Evolutionary conservation across 2,888 invertebrate species (phyloP).

Genomic region (Luffia ferchaultella): DNA sequence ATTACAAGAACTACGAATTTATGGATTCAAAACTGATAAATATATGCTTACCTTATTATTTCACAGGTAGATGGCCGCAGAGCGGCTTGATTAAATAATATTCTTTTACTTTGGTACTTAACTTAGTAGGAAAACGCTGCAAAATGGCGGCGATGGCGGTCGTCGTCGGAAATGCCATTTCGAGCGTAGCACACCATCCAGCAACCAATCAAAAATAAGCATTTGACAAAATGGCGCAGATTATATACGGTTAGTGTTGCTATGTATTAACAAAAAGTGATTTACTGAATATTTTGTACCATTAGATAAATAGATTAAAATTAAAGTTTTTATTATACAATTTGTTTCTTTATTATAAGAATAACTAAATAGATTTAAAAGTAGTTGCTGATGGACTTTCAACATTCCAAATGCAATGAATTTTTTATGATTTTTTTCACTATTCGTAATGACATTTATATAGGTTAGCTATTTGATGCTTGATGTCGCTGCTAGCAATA

Average conservation of each 20-base stretch:
- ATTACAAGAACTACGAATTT: not conserved
- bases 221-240: constrained; percentile 28
- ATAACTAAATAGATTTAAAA: too few species aligned
- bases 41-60: constrained; percentile 31
- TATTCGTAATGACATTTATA: too few species aligned
- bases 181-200: constrained; percentile 8
- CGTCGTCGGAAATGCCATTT: constrained; percentile 19
- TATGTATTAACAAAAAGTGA: constrained; percentile 21
- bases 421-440: too few species aligned
- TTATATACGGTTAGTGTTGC: constrained; percentile 45
- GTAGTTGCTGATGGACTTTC: too few species aligned
- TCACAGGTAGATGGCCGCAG: constrained; percentile 38
- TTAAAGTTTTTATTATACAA: not conserved
- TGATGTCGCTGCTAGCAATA: too few species aligned
- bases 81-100: constrained; percentile 36
- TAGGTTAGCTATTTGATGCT: too few species aligned
- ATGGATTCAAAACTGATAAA: not conserved
- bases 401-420: too few species aligned
- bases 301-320: not conserved
- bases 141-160: constrained; percentile 44
- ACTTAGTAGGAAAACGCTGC: constrained; percentile 19
- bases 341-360: not conserved
- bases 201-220: constrained; percentile 54
- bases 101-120: constrained; percentile 10
- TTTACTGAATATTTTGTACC: not conserved